Conservation (phyloP, 2,797 vertebrate genomes). For the Poeciliopsis gracilis region DNA sequence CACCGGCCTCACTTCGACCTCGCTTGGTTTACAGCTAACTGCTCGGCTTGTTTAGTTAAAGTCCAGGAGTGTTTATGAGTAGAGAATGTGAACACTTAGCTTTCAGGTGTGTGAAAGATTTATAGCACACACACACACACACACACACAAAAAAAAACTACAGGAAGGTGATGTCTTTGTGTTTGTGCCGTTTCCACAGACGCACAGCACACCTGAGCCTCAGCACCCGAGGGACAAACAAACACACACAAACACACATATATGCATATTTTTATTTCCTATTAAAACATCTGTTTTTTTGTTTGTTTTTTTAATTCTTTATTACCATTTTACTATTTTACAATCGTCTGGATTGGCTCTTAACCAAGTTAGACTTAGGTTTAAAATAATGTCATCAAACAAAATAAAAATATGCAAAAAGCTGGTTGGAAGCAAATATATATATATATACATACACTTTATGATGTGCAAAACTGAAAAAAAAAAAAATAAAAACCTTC, state of each 20-base stretch:
- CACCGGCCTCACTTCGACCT: slow-evolving; percentile 28
- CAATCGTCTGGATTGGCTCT: neutral
- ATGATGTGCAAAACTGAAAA: neutral
- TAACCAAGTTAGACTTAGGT: too few species aligned
- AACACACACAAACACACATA: neutral
- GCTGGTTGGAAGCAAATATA: neutral
- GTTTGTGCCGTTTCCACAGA: slow-evolving; percentile 3
- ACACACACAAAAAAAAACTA: neutral
- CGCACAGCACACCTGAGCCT: slow-evolving; percentile 42
- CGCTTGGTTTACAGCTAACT: slow-evolving; percentile 37
- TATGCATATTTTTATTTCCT: neutral
- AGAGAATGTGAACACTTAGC: neutral
- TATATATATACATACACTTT: neutral
- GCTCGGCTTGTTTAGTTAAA: slow-evolving; percentile 40
- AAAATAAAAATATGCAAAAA: too few species aligned
- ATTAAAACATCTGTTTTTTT: neutral
- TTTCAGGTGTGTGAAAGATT: slow-evolving; percentile 6
- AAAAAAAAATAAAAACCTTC: neutral
- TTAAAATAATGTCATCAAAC: neutral
- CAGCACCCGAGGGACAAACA: slow-evolving; percentile 22
- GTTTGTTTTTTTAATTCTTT: neutral
- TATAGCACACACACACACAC: neutral
- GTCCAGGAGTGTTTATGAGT: slow-evolving; percentile 27
- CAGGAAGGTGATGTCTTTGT: slow-evolving; percentile 11
- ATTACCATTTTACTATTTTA: neutral